Conservation (phyloP, 2,888 invertebrate species). For the Alloplasta piceator region DNA sequence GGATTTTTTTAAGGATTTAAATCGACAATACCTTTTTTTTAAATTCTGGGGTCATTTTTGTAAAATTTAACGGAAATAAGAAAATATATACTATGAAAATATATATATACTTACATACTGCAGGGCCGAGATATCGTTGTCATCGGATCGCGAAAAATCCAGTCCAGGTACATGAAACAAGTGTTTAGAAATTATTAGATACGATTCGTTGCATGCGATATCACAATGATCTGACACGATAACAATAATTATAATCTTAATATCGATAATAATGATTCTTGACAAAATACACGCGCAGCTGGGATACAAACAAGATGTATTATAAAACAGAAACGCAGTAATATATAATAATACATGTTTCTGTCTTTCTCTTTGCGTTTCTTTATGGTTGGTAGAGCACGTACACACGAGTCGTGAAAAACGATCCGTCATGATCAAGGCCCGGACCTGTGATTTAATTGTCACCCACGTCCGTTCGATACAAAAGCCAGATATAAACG, state of each 20-base stretch:
- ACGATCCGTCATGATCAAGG: constrained; percentile 82
- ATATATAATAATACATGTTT: constrained; percentile 6
- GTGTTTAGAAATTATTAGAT: constrained; percentile 41
- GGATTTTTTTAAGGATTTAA: constrained; percentile 21
- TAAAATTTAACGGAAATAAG: not conserved
- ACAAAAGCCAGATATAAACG: constrained; percentile 50
- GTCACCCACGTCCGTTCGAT: constrained; percentile 75
- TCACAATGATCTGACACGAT: constrained; percentile 1
- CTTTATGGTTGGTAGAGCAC: constrained; percentile 33
- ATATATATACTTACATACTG: constrained; percentile 76
- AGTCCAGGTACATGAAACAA: constrained; percentile 75
- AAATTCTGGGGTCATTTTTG: too few relatives aligned
- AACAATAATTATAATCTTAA: constrained; percentile 42
- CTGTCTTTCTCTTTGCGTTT: too few relatives aligned
- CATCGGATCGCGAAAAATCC: constrained; percentile 40
- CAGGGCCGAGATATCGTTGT: constrained; percentile 43
- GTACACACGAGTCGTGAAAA: constrained; percentile 59
- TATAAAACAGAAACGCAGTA: constrained; percentile 56
- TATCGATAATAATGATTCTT: constrained; percentile 37
- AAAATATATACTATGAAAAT: constrained; percentile 58
- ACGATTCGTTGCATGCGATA: constrained; percentile 24
- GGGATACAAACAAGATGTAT: constrained; percentile 60
- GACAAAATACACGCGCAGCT: constrained; percentile 49
- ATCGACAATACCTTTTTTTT: too few relatives aligned
- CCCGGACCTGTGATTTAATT: constrained; percentile 81